Evolutionary conservation across 1,140 invertebrate species (phyloP).

Genomic region (Oedothorax gibbosus): DNA sequence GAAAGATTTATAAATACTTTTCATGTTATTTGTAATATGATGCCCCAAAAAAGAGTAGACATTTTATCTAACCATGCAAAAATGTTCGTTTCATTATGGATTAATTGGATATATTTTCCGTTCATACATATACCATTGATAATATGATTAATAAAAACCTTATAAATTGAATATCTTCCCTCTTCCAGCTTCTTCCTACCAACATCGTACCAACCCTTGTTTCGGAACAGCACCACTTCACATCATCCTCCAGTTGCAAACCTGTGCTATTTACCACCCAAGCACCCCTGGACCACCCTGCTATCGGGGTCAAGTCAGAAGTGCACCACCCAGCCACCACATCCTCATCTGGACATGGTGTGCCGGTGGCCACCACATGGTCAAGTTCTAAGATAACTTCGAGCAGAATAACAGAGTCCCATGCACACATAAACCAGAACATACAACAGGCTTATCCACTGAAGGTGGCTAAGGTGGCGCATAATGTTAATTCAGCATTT

Average conservation of each 20-base stretch:
- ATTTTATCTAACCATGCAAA: no score
- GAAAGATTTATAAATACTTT: no score
- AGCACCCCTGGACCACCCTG: constrained; percentile 34
- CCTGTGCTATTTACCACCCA: neutral
- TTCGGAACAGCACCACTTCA: constrained; percentile 8
- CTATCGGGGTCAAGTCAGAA: constrained; percentile 15
- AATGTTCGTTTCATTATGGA: no score
- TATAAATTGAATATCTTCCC: no score
- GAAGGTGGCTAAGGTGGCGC: constrained; percentile 28
- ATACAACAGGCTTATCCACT: constrained; percentile 31
- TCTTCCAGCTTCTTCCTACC: constrained; percentile 28
- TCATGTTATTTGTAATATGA: no score
- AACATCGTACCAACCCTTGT: constrained; percentile 22
- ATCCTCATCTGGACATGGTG: neutral
- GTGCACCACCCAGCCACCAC: neutral
- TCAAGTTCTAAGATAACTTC: constrained; percentile 29
- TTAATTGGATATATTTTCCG: no score
- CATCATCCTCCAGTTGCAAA: constrained; percentile 23
- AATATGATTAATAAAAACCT: no score
- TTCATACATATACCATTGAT: no score
- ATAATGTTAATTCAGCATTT: constrained; percentile 32
- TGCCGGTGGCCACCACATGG: constrained; percentile 24
- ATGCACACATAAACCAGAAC: constrained; percentile 31
- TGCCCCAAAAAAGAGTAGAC: no score
- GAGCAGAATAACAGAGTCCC: constrained; percentile 30